Percentiles rank a stretch among this genome's conserved stretches.
Evolutionary conservation across 1,140 invertebrate species (phyloP).

Genomic region (Drosophila sp.): DNA sequence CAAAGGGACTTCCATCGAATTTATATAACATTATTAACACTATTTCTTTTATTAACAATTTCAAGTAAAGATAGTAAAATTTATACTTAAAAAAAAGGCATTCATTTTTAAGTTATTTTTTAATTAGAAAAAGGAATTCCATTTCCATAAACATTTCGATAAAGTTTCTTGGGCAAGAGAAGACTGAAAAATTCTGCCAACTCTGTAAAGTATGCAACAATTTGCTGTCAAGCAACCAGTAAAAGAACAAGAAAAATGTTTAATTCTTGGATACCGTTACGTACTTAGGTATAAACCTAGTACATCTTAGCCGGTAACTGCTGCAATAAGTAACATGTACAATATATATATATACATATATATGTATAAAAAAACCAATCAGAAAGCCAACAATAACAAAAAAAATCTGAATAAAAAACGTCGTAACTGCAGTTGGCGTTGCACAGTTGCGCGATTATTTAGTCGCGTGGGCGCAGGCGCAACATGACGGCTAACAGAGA

Average conservation of each 20-base stretch:
- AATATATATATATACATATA: not conserved
- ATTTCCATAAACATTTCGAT: too few relatives aligned
- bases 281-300: not conserved
- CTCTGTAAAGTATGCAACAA: slow-evolving; percentile 1
- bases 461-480: slow-evolving; percentile 70
- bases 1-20: too few relatives aligned
- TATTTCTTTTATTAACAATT: too few relatives aligned
- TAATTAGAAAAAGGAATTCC: too few relatives aligned
- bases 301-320: slow-evolving; percentile 18
- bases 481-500: slow-evolving; percentile 77
- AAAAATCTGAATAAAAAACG: slow-evolving; percentile 28
- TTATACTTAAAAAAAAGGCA: too few relatives aligned
- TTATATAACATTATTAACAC: too few relatives aligned
- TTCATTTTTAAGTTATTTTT: too few relatives aligned
- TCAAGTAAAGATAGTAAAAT: too few relatives aligned
- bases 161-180: too few relatives aligned
- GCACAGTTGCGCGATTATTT: slow-evolving; percentile 22
- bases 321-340: slow-evolving; percentile 29
- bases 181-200: not conserved
- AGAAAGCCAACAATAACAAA: slow-evolving; percentile 42
- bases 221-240: not conserved
- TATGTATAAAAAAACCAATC: slow-evolving; percentile 54
- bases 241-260: not conserved
- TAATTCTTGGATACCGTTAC: not conserved
- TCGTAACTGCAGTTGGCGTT: slow-evolving; percentile 74